These are phyloP conservation scores for Glaucomys volans DNA, from an alignment of 2,113 vertebrate genomes.

Conservation along the genomic window DNA sequence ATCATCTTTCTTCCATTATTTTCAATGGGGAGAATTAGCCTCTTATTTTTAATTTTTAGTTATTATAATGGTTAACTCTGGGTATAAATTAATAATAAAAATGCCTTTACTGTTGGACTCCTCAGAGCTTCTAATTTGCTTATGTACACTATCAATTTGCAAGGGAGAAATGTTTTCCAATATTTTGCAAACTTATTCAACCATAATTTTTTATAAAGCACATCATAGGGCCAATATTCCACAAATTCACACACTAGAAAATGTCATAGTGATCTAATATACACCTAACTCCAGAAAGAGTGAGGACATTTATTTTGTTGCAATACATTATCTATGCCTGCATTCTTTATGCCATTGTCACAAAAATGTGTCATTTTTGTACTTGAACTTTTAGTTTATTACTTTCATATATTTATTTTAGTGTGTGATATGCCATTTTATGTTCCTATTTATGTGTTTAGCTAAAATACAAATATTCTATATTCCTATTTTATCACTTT, in stretches of 20 bases:
- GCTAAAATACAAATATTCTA: not conserved
- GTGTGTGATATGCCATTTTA: not conserved
- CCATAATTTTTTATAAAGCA: not conserved
- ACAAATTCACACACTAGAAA: not conserved
- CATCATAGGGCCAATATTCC: not conserved
- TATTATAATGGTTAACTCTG: not conserved
- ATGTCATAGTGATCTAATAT: not conserved
- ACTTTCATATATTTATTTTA: not conserved
- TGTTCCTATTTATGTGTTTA: conserved; percentile 7
- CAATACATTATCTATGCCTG: not conserved
- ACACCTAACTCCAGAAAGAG: not conserved
- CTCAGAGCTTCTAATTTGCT: not conserved
- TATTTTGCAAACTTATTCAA: conserved; percentile 22
- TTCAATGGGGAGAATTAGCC: not conserved
- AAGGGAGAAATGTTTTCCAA: not conserved
- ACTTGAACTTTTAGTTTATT: not conserved
- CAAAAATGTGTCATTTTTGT: not conserved
- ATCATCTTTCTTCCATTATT: not conserved
- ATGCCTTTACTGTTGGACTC: not conserved
- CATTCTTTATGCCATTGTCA: not conserved
- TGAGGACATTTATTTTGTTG: not conserved
- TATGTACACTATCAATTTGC: not conserved
- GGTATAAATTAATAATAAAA: not conserved
- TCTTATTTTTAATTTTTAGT: not conserved
- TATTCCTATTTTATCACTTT: not conserved